These are phyloP conservation scores for Cotesia congregata DNA, from an alignment of 2,888 invertebrate genomes.

Conservation along the genomic window DNA sequence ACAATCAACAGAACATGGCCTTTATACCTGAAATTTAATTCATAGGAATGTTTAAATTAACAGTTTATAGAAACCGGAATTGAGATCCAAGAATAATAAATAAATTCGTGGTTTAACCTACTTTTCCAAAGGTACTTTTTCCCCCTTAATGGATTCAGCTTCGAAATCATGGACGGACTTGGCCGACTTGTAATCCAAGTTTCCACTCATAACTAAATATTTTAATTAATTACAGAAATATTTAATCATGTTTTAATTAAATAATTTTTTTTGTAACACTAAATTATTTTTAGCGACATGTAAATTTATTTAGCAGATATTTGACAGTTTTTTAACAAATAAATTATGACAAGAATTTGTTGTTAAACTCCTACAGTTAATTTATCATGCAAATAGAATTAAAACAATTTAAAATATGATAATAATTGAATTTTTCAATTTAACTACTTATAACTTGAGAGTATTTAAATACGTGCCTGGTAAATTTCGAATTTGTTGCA, in stretches of 20 bases:
- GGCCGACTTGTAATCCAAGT: constrained; percentile 77
- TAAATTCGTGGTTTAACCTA: constrained; percentile 62
- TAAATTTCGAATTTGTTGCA: constrained; percentile 55
- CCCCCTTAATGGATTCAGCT: constrained; percentile 85
- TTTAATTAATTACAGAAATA: constrained; percentile 38
- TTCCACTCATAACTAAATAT: constrained; percentile 65
- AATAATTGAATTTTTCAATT: neutral
- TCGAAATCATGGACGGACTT: constrained; percentile 85
- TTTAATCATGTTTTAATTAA: neutral
- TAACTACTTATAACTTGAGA: too few species aligned
- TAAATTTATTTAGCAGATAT: too few species aligned
- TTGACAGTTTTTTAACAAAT: too few species aligned
- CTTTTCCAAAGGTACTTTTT: constrained; percentile 83
- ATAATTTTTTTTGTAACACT: neutral
- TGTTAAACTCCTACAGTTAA: too few species aligned
- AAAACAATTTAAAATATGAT: neutral
- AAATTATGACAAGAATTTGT: too few species aligned
- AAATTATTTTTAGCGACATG: neutral
- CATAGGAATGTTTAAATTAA: neutral
- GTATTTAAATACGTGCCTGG: constrained; percentile 60
- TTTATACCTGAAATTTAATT: constrained; percentile 72
- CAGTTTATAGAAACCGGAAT: constrained; percentile 3
- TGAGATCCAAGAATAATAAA: constrained; percentile 64
- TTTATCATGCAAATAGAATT: neutral
- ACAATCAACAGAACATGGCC: constrained; percentile 88